Evolutionary conservation across 2,888 invertebrate species (phyloP).

Genomic region (Chironomus tentans): DNA sequence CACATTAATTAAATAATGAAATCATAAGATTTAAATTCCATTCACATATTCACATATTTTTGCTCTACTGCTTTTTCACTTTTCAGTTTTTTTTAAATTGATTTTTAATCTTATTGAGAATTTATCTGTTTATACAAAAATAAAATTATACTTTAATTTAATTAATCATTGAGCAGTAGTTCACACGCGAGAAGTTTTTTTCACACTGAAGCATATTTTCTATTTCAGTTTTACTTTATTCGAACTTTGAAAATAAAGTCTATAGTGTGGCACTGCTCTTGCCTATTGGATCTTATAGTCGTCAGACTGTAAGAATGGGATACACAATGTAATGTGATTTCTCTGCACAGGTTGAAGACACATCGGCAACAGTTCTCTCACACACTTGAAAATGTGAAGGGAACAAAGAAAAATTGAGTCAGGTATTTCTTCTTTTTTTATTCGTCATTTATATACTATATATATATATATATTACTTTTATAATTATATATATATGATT

Average conservation of each 20-base stretch:
- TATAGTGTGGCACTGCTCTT: background rate
- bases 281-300: background rate
- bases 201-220: constrained; percentile 26
- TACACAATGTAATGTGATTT: background rate
- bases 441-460: too few species aligned
- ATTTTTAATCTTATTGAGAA: background rate
- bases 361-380: constrained; percentile 7
- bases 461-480: too few species aligned
- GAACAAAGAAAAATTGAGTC: constrained; percentile 24
- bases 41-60: background rate
- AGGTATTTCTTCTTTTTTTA: constrained; percentile 11
- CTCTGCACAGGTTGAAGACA: constrained; percentile 22
- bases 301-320: too few species aligned
- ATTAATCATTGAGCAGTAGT: constrained; percentile 14
- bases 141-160: background rate
- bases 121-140: background rate
- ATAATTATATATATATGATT: too few species aligned
- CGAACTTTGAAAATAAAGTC: constrained; percentile 5
- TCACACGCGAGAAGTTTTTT: constrained; percentile 17
- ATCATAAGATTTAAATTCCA: background rate
- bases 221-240: constrained; percentile 25
- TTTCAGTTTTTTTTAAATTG: background rate
- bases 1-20: background rate
- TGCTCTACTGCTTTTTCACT: constrained; percentile 10
- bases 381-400: background rate